Base-by-base conservation (phyloP, 2,888 invertebrate species). In the Meiosimyza decipiens region DNA sequence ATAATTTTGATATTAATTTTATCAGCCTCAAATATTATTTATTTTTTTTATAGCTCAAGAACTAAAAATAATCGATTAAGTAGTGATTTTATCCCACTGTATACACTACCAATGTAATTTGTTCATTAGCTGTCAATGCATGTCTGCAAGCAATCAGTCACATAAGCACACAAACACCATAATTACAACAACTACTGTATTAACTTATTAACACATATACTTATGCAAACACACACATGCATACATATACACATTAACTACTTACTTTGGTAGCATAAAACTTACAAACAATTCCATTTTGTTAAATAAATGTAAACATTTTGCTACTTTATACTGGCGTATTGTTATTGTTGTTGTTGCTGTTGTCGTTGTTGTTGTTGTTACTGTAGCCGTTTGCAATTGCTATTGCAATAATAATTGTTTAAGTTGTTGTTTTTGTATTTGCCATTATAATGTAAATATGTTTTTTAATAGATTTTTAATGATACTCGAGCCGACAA, bases 401-500 rank as follows among this genome's bases (percentile, higher is more conserved):
- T 60, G 60, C 28, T 28, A 60, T 22, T 60, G 60, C 33, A 15
- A 60, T 60, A 57, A 57, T 64, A 60, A 51, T 50, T 64, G 57
- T 54, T 57, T 13, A 57, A 57, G 57, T 65, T 65, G 64, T 49
- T 64, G 62, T 6, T 62, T 15, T 12, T 63, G 33, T 18, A 11
- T n/a, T 40, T 18, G 57, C 12, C 3, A 15, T 13, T n/a, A 33
- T 60, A 60, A 40, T 59, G 33, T 54, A 60, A 57, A 71, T 59
- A 72, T 54, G 40, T 18, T 33, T 55, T 67, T 57, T 16, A 67
- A 60, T 60, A 60, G 67, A 68, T 72, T 65, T 54, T 57, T 67
- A 62, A 72, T 77, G 73, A 77, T 76, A 74, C 79, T 79, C 71
- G 69, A 76, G 76, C 57, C 68, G 74, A 63, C 50, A 71, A 40